Percentiles rank a stretch among this genome's conserved stretches.
Evolutionary conservation across 2,888 invertebrate species (phyloP).

Genomic region (Pseudococcus longispinus): DNA sequence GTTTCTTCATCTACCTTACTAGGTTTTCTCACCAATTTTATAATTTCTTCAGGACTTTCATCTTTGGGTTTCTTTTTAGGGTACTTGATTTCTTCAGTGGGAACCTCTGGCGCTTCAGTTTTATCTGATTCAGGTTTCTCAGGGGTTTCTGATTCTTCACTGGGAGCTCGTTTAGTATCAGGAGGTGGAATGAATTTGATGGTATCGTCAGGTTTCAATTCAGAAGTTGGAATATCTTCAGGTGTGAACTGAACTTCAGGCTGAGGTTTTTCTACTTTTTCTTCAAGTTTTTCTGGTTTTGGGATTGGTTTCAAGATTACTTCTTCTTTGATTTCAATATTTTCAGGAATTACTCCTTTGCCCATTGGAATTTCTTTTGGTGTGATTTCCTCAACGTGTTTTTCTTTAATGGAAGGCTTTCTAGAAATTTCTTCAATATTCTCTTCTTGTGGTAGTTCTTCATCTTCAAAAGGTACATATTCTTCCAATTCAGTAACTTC

Average conservation of each 20-base stretch:
- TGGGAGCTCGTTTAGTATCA: background rate
- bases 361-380: constrained; percentile 39
- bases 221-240: background rate
- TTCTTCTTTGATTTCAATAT: constrained; percentile 57
- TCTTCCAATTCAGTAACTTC: constrained; percentile 64
- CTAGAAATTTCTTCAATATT: background rate
- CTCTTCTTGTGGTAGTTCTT: background rate
- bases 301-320: constrained; percentile 61
- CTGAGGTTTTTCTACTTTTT: background rate
- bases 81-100: no score
- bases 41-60: constrained; percentile 73
- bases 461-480: constrained; percentile 59
- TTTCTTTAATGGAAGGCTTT: background rate
- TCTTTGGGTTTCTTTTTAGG: background rate
- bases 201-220: constrained; percentile 29
- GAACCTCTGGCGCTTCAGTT: background rate
- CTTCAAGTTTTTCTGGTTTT: constrained; percentile 60
- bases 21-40: constrained; percentile 68
- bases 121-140: background rate
- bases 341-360: constrained; percentile 57
- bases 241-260: constrained; percentile 19
- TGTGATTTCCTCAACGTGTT: background rate
- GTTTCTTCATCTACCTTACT: constrained; percentile 16
- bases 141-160: background rate
- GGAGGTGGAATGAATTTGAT: constrained; percentile 9